Conservation (phyloP, 2,113 vertebrate genomes). For the Microtus ochrogaster region DNA sequence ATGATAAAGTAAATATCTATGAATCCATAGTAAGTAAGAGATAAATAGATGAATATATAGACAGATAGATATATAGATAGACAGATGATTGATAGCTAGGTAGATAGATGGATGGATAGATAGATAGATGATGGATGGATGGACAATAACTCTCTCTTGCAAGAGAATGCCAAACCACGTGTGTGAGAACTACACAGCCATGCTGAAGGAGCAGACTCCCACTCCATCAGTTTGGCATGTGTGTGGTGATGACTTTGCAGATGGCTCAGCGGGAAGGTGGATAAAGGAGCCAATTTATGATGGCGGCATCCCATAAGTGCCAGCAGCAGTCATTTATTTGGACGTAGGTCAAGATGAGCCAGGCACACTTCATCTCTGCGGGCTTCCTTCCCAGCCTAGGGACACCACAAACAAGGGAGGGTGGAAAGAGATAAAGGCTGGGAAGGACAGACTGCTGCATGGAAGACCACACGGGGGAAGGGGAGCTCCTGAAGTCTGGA, state of each 20-base stretch:
- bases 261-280: accelerated
- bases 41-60: not conserved
- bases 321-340: accelerated
- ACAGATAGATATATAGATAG: too few species aligned
- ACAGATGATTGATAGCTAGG: not conserved
- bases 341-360: not conserved
- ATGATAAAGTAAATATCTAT: not conserved
- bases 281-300: not conserved
- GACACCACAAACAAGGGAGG: not conserved
- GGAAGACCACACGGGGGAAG: accelerated
- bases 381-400: not conserved
- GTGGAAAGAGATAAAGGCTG: not conserved
- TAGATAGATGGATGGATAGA: not conserved
- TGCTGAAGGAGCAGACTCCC: accelerated
- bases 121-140: not conserved
- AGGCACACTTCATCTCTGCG: too few species aligned
- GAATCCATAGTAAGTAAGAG: not conserved
- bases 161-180: not conserved
- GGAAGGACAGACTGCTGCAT: accelerated
- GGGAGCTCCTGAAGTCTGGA: not conserved
- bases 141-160: not conserved
- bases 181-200: not conserved
- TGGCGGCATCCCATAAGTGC: accelerated
- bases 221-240: accelerated
- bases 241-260: not conserved